Percentiles rank a stretch among this genome's conserved stretches.
Evolutionary conservation across 2,113 vertebrate genomes (phyloP).

Genomic region (Glaucomys volans): DNA sequence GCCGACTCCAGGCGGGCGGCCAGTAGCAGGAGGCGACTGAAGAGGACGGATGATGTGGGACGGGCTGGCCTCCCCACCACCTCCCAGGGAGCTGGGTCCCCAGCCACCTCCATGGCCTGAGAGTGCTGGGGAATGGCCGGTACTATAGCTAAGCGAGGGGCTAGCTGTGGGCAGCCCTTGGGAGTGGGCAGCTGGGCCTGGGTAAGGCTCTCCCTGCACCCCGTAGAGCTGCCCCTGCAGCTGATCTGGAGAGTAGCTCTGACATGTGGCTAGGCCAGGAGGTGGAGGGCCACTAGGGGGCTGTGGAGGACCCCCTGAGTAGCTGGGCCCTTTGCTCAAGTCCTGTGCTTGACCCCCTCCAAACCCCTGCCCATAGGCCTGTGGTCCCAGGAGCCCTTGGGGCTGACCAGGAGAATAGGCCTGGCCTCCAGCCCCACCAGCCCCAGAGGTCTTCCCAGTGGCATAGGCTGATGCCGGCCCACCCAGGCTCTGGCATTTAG

Average conservation of each 20-base stretch:
- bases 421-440: conserved; percentile 91
- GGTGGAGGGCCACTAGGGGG: conserved; percentile 79
- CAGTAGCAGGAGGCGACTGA: conserved; percentile 91
- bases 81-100: conserved; percentile 87
- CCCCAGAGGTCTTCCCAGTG: conserved; percentile 91
- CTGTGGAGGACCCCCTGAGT: conserved; percentile 86
- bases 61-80: conserved; percentile 90
- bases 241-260: conserved; percentile 87
- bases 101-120: conserved; percentile 90
- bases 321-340: conserved; percentile 82
- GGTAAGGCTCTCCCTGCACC: conserved; percentile 90
- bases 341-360: conserved; percentile 84
- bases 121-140: conserved; percentile 95
- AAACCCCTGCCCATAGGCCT: conserved; percentile 89
- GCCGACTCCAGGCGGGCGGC: conserved; percentile 88
- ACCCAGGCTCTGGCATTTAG: conserved; percentile 88
- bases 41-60: conserved; percentile 95
- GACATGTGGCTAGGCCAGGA: conserved; percentile 83
- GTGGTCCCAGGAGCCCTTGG: conserved; percentile 90
- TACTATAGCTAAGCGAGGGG: conserved; percentile 93
- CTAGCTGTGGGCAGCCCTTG: conserved; percentile 90
- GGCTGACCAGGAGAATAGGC: conserved; percentile 87
- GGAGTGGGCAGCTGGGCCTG: conserved; percentile 85
- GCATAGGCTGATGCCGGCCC: conserved; percentile 85
- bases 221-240: conserved; percentile 88